Evolutionary conservation across 2,797 vertebrate species (phyloP).

Genomic region (Eutrigla gurnardus): DNA sequence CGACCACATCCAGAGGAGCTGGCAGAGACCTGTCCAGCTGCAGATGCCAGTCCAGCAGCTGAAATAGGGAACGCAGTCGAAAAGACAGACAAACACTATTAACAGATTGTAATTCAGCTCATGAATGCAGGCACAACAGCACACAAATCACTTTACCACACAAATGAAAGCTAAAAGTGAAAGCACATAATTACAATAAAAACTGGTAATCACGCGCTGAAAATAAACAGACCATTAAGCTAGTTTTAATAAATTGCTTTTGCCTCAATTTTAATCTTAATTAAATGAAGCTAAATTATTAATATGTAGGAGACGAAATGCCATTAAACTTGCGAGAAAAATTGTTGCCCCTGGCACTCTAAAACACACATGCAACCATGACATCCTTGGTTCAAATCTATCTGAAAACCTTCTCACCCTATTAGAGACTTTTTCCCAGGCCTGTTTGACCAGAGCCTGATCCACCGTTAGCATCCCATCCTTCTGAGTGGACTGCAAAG

Average conservation of each 20-base stretch:
- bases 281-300: neutral
- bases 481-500: conserved; percentile 90
- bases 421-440: conserved; percentile 92
- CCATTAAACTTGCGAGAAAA: neutral
- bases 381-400: neutral
- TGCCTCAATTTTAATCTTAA: neutral
- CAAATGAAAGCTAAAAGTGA: neutral
- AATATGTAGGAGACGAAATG: neutral
- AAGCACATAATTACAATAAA: conserved; percentile 7
- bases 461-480: conserved; percentile 96
- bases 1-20: conserved; percentile 90
- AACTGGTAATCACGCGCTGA: neutral
- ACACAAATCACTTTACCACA: neutral
- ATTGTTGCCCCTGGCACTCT: neutral
- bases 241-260: neutral
- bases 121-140: neutral
- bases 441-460: conserved; percentile 95
- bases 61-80: conserved; percentile 41
- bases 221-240: neutral
- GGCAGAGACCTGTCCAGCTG: conserved; percentile 94
- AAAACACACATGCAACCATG: neutral
- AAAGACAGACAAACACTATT: neutral
- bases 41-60: conserved; percentile 95
- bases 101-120: neutral
- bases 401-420: conserved; percentile 83